Base-by-base conservation (phyloP, 2,113 vertebrate genomes). In the Zonotrichia leucophrys region DNA sequence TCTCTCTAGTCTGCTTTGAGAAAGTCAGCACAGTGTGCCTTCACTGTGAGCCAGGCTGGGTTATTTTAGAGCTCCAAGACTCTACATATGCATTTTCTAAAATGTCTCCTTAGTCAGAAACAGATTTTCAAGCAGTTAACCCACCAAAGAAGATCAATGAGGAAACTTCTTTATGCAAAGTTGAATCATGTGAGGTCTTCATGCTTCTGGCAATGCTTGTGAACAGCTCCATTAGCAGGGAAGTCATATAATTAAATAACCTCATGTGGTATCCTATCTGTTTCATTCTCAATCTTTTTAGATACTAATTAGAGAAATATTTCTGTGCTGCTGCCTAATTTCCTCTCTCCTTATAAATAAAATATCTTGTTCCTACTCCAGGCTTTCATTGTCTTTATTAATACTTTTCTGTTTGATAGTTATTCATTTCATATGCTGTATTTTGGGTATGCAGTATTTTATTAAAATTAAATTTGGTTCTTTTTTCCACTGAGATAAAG, bases 111-210 rank as follows among this genome's bases (percentile, higher is more conserved):
- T 88, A 83, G 92, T 84, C 93, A 41, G 84, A 95, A 97, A 94
- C 87, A 93, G 80, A 96, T 94, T 93, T 95, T 75, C 52, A 60
- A 91, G 33, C 75, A 64, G 41, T 91, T 95, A 93, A 96, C 96
- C 93, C 95, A 95, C 95, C 95, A 96, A 91, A 91, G 95, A 74
- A 97, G 96, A 96, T 97, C 95, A 97, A 72, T 96, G 91, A 84
- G 72, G 41, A 81, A 90, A 85, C 49, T 92, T 90, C 72, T 92
- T 72, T 52, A 35, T 75, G 78, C 55, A 77, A 66, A 96, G 78
- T 55, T 95, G 87, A 95, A 93, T 97, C 95, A 89, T 93, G 89
- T 95, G 94, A 95, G 31, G 76, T 80, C 83, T 93, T 94, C 69
- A 56, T 82, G 93, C 76, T 95, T 62, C 93, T 95, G 95, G 93